Percentiles rank a stretch among this genome's conserved stretches.
phyloP scores from a whole-genome alignment of 2,113 vertebrate species.

The Pionites leucogaster region DNA sequence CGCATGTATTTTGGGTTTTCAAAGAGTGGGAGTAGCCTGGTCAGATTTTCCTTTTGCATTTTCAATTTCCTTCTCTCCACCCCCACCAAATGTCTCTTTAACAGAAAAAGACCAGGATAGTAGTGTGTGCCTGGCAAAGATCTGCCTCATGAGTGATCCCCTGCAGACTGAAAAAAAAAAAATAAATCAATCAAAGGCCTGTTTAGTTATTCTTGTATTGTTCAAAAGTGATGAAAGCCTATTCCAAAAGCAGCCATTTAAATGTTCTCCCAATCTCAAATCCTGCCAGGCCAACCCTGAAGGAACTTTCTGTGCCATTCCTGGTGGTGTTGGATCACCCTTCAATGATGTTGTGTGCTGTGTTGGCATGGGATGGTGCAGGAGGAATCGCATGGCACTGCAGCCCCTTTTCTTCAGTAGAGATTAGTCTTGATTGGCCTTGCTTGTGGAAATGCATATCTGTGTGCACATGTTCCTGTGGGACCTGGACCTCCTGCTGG shows the following conservation, averaged over 20 bases:
- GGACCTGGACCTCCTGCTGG: neutral
- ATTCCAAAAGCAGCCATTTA: neutral
- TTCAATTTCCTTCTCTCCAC: neutral
- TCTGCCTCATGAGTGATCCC: neutral
- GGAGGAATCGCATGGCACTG: fast-evolving
- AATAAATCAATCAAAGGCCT: neutral
- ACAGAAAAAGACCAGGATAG: neutral
- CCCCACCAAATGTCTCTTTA: neutral
- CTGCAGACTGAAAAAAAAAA: neutral
- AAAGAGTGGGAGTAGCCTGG: neutral
- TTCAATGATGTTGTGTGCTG: neutral
- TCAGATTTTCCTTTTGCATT: neutral
- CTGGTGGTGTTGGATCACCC: neutral
- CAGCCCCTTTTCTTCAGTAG: neutral
- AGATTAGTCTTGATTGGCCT: neutral
- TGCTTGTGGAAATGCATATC: neutral
- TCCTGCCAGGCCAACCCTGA: neutral
- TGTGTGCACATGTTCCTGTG: neutral
- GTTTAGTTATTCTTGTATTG: neutral
- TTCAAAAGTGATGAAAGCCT: neutral
- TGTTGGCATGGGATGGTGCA: neutral
- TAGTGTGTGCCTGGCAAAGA: neutral
- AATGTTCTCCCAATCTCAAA: neutral
- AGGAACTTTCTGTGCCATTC: neutral
- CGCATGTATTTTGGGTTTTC: neutral